A percentile compares a stretch with the other conserved stretches of the same genome.
Conservation (phyloP, 2,113 vertebrate genomes). For the Dinomys branickii region DNA sequence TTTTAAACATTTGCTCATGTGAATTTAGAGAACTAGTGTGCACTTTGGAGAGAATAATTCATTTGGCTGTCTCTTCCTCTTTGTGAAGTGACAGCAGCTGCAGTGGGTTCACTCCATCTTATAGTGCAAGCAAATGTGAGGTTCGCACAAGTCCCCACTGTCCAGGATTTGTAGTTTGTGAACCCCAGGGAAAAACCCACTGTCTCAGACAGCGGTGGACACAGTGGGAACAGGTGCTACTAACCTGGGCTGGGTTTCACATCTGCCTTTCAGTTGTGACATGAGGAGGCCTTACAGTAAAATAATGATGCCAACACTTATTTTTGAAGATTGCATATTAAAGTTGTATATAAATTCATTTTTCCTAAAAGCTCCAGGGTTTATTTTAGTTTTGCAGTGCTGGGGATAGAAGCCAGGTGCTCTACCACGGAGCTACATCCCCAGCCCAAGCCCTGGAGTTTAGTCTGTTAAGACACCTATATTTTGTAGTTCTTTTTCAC, state of each 20-base stretch:
- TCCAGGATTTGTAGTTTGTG: not conserved
- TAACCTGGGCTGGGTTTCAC: too few relatives aligned
- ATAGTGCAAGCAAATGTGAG: not conserved
- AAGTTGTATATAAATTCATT: not conserved
- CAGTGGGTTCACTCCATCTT: not conserved
- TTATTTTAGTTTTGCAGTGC: not conserved
- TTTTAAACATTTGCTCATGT: not conserved
- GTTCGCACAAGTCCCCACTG: not conserved
- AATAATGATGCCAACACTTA: fast-evolving
- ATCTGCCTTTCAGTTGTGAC: not conserved
- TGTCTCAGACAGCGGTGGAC: not conserved
- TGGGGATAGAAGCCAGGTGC: too few relatives aligned
- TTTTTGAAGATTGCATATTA: not conserved
- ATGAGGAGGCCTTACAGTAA: not conserved
- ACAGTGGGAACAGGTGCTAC: fast-evolving
- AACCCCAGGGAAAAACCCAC: not conserved
- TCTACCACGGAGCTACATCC: not conserved
- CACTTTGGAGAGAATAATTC: not conserved
- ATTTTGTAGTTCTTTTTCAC: not conserved
- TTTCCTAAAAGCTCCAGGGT: not conserved
- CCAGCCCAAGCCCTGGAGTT: not conserved
- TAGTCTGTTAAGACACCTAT: not conserved
- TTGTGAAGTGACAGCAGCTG: not conserved
- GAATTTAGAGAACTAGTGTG: not conserved
- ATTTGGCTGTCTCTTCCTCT: not conserved